These are phyloP conservation scores for Sebastes cheni DNA, from an alignment of 2,797 vertebrate genomes.

Conservation along the genomic window DNA sequence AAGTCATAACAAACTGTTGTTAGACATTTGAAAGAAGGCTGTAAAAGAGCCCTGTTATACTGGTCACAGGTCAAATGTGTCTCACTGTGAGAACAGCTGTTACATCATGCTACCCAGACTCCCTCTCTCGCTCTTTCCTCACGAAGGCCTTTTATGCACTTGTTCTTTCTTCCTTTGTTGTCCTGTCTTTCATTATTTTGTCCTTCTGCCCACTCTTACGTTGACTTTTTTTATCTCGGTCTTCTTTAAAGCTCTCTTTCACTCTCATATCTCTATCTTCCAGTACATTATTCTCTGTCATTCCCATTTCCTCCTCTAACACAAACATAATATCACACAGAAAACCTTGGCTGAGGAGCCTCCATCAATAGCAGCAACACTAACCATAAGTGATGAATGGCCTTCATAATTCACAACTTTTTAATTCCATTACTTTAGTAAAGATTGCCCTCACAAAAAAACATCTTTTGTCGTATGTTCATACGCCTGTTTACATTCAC, in stretches of 20 bases:
- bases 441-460: neutral
- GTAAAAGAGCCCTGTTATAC: slow-evolving; percentile 15
- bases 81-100: slow-evolving; percentile 51
- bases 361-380: neutral
- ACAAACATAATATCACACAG: neutral
- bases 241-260: neutral
- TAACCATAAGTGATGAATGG: neutral
- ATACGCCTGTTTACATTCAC: neutral
- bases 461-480: neutral
- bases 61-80: slow-evolving; percentile 47
- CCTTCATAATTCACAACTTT: neutral
- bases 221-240: neutral
- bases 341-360: neutral
- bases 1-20: slow-evolving; percentile 31
- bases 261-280: neutral
- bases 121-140: neutral
- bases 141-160: neutral
- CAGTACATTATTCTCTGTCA: neutral
- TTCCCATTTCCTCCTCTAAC: neutral
- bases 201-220: neutral
- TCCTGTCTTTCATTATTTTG: neutral
- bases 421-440: neutral
- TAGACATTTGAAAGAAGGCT: slow-evolving; percentile 37
- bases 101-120: neutral
- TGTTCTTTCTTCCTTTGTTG: neutral